Evolutionary conservation across 2,797 vertebrate species (phyloP), one percentile per base, ranked within the genome.

Genomic region (Borostomias antarcticus): DNA sequence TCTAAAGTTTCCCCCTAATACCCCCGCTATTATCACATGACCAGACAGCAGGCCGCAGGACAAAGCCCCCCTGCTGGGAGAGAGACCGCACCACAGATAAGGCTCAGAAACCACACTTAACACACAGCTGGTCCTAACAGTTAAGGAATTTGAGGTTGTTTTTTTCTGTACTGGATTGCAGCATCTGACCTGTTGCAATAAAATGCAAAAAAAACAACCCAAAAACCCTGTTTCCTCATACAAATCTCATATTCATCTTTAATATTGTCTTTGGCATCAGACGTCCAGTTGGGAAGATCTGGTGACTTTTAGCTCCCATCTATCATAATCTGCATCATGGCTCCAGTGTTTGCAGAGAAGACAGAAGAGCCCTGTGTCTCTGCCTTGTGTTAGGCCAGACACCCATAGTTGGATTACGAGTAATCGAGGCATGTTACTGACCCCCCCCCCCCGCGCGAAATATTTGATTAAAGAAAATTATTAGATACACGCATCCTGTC

Each of bases 1-100:
- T 68, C 74, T 91, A 76, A 47, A 69, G 84, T 91, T 90, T 87
- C 88, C 79, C 65, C 60, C 8, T 29, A 81, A 89, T 80, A 72
- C 82, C 68, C 37, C 2, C 19, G 64, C 70, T 77, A 74, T 81
- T 75, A 84, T 87, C 85, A 85, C 81, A 88, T 75, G 81, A 85
- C 78, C 69, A 33, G n/a, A n/a, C n/a, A n/a, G n/a, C 62, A 8
- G 2, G 7, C 9, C 15, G 57, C 37, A 56, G 57, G 62, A 75
- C 70, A 59, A 67, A 71, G 70, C 52, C 43, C 47, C n/a, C 45
- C 23, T 51, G 37, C 33, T 2, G 25, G 21, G 35, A 30, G 29
- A 35, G 40, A 45, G 1, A 15, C 4, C 7, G 17, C 17, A 4
- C 40, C n/a, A n/a, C 40, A 45, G 13, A 15, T 45, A n/a, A n/a